Conservation (phyloP, 2,888 invertebrate species). For the Amphipoea oculea region DNA sequence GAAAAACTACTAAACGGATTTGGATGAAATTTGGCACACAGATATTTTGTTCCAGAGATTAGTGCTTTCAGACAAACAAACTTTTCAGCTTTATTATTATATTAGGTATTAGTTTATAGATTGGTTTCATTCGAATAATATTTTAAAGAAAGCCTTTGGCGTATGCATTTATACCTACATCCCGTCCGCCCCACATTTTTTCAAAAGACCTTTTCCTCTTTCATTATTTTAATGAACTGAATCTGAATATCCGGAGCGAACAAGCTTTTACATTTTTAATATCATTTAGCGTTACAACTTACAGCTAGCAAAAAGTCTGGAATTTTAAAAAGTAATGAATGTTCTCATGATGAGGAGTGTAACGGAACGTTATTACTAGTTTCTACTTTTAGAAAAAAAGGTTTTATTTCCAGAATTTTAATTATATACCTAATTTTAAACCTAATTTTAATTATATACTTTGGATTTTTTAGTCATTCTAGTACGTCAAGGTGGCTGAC, state of each 20-base stretch:
- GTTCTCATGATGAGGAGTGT: background rate
- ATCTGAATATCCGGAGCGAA: conserved; percentile 50
- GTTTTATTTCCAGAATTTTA: background rate
- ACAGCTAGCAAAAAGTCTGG: background rate
- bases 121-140: background rate
- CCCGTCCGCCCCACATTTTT: conserved; percentile 29
- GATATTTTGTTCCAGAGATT: too few relatives aligned
- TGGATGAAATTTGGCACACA: too few relatives aligned
- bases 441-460: too few relatives aligned
- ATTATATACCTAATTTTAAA: too few relatives aligned
- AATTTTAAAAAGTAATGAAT: conserved; percentile 4
- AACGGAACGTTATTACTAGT: background rate
- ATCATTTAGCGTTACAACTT: conserved; percentile 34
- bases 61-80: too few relatives aligned
- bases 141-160: conserved; percentile 3
- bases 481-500: too few relatives aligned
- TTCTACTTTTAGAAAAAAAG: background rate
- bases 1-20: too few relatives aligned
- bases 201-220: conserved; percentile 52
- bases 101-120: too few relatives aligned
- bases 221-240: conserved; percentile 64
- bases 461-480: too few relatives aligned
- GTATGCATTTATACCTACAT: conserved; percentile 19
- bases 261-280: conserved; percentile 37
- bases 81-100: too few relatives aligned